A percentile compares a stretch with the other conserved stretches of the same genome.
phyloP scores from a whole-genome alignment of 2,888 invertebrate genomes.

The Aleiodes alternator region DNA sequence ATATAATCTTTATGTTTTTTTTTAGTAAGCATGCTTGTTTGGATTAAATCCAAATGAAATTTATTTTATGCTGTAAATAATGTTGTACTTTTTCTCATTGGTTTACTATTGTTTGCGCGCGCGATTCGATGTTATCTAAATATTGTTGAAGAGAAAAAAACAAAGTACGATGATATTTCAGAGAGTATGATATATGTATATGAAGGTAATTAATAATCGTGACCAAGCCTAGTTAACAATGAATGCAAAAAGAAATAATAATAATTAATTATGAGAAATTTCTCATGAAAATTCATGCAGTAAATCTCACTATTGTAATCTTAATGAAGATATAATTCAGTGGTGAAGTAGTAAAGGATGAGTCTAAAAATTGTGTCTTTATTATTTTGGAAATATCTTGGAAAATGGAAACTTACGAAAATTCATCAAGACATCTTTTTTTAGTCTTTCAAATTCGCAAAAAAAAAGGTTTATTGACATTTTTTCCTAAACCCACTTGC shows the following conservation, averaged over 20 bases:
- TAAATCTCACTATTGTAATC: too few relatives aligned
- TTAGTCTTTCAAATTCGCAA: too few relatives aligned
- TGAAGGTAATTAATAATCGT: constrained; percentile 11
- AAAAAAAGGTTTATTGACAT: too few relatives aligned
- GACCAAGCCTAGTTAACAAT: not conserved
- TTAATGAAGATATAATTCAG: too few relatives aligned
- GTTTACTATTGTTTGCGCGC: constrained; percentile 13
- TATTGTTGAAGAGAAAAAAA: constrained; percentile 15
- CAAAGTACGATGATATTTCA: not conserved
- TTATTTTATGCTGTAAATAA: constrained; percentile 44
- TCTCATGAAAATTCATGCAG: not conserved
- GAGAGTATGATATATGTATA: constrained; percentile 24
- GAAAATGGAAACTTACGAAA: too few relatives aligned
- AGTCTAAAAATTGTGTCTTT: too few relatives aligned
- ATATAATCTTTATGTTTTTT: constrained; percentile 11
- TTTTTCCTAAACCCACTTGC: too few relatives aligned
- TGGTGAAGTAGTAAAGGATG: too few relatives aligned
- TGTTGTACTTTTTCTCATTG: constrained; percentile 31
- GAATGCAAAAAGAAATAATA: constrained; percentile 6
- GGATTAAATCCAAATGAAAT: constrained; percentile 31
- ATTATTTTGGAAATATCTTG: too few relatives aligned
- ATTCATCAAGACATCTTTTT: too few relatives aligned
- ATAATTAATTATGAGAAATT: constrained; percentile 22
- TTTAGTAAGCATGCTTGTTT: constrained; percentile 33
- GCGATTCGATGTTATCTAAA: constrained; percentile 34